phyloP scores from a whole-genome alignment of 2,113 vertebrate genomes.

The Nansenia antarctica region DNA sequence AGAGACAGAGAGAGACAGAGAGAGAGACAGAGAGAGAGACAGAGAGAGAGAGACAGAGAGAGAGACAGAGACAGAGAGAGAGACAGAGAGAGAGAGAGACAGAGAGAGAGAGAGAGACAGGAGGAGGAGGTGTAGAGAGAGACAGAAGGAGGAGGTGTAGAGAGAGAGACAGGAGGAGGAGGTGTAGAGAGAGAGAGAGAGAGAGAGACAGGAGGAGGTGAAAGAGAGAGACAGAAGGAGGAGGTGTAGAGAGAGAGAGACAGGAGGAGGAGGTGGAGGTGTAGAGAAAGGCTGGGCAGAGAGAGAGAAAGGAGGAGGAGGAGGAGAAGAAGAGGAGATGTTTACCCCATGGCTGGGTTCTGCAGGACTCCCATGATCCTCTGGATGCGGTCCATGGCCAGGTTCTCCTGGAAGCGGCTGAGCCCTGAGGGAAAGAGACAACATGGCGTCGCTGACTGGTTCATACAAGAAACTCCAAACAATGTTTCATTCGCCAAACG shows the following conservation, averaged over 20 bases:
- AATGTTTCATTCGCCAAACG: too few species aligned
- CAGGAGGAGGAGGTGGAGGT: neutral
- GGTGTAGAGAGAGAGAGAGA: neutral
- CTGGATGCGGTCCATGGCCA: slow-evolving; percentile 59
- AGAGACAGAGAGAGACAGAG: neutral
- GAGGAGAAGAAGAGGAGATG: neutral
- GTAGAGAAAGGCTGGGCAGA: neutral
- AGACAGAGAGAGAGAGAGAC: neutral
- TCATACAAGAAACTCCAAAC: too few species aligned
- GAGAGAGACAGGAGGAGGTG: neutral
- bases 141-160: neutral
- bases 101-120: neutral
- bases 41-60: neutral
- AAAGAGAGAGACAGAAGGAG: neutral
- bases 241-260: neutral
- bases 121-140: neutral
- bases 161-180: neutral
- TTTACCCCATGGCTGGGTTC: slow-evolving; percentile 55
- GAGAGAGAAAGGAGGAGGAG: too few species aligned
- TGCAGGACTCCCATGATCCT: slow-evolving; percentile 62
- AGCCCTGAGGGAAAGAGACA: slow-evolving; percentile 38
- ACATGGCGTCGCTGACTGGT: neutral
- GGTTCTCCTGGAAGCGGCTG: slow-evolving; percentile 56
- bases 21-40: neutral
- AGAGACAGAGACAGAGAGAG: neutral